A percentile compares a stretch with the other conserved stretches of the same genome.
Conservation (phyloP, 2,888 invertebrate species). For the Chymomyza amoena region DNA sequence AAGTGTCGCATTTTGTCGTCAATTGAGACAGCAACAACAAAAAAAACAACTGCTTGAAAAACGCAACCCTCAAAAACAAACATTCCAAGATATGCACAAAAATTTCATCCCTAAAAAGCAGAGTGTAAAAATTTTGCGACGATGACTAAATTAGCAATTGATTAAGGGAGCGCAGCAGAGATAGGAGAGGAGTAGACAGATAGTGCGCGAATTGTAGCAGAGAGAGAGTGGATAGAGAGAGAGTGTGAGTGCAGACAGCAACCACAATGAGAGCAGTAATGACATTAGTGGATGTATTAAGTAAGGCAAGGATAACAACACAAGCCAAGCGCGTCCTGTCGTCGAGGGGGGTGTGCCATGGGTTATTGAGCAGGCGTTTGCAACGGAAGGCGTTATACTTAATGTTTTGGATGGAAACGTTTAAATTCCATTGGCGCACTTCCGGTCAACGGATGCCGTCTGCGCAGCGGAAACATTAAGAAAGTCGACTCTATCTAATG, state of each 20-base stretch:
- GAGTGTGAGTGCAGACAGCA: constrained; percentile 22
- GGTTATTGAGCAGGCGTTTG: constrained; percentile 7
- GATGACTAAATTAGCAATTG: constrained; percentile 68
- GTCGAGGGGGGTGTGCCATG: background rate
- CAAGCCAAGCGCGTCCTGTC: background rate
- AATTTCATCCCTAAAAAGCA: constrained; percentile 47
- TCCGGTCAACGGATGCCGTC: constrained; percentile 73
- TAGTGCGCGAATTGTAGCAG: background rate
- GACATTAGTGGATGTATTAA: constrained; percentile 45
- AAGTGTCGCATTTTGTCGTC: constrained; percentile 74
- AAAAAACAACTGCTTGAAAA: constrained; percentile 11
- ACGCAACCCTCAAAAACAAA: constrained; percentile 31
- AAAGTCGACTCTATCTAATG: constrained; percentile 41
- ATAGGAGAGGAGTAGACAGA: constrained; percentile 1
- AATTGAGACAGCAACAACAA: constrained; percentile 55
- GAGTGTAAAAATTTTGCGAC: constrained; percentile 32
- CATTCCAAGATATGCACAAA: constrained; percentile 33
- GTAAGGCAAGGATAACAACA: background rate
- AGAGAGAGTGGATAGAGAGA: too few relatives aligned
- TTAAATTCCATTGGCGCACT: constrained; percentile 72
- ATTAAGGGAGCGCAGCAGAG: constrained; percentile 29
- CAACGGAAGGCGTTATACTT: constrained; percentile 67
- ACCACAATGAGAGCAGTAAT: constrained; percentile 70
- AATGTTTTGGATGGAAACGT: constrained; percentile 71
- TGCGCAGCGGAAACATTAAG: constrained; percentile 77